phyloP scores from a whole-genome alignment of 2,113 vertebrate species.

The Donacobius atricapilla region DNA sequence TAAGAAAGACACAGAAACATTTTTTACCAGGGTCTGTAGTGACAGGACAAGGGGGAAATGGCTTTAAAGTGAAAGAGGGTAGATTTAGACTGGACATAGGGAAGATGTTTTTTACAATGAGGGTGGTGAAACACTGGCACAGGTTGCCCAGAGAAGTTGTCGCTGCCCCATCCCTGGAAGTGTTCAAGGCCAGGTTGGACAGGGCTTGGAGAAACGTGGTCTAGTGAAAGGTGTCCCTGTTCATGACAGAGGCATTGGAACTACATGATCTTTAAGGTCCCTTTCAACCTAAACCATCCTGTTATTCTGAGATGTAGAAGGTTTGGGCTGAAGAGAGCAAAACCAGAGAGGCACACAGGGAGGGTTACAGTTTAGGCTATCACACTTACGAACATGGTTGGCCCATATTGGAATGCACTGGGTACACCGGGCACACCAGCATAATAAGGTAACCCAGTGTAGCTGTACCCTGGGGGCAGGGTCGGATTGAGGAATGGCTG shows the following conservation, averaged over 20 bases:
- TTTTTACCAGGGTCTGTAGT: neutral
- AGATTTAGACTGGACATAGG: neutral
- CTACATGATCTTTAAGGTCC: neutral
- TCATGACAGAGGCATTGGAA: neutral
- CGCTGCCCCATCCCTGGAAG: neutral
- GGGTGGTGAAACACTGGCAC: neutral
- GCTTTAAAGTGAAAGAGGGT: neutral
- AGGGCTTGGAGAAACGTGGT: neutral
- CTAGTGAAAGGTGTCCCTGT: neutral
- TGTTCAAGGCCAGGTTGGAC: neutral
- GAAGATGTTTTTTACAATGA: neutral
- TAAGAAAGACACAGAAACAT: neutral
- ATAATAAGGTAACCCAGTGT: slow-evolving; percentile 92
- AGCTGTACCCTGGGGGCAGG: slow-evolving; percentile 92
- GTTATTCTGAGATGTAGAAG: neutral
- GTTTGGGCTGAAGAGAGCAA: neutral
- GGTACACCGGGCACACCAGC: slow-evolving; percentile 85
- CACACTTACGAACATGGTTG: slow-evolving; percentile 87
- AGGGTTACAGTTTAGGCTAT: neutral
- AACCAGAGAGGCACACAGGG: neutral
- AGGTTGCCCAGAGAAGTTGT: too few species aligned
- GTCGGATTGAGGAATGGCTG: slow-evolving; percentile 89
- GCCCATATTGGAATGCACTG: slow-evolving; percentile 93
- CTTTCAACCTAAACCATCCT: neutral
- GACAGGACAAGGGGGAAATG: neutral